Base-by-base conservation (phyloP, 2,113 vertebrate species). In the Anoplopoma fimbria region DNA sequence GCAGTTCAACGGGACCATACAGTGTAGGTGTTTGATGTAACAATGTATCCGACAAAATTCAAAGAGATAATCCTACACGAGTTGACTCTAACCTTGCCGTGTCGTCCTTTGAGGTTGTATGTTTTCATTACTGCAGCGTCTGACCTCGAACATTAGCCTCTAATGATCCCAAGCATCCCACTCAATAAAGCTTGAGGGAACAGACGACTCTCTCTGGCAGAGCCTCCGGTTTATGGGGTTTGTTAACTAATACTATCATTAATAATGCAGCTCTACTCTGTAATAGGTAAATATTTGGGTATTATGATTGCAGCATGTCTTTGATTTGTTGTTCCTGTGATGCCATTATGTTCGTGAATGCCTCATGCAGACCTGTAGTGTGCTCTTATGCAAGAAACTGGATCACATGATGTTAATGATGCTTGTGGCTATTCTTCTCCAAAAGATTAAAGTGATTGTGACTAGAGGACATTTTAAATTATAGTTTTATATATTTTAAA, bases 101-200 rank as follows among this genome's bases (percentile, higher is more conserved):
- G 63, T 69, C 12, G 4, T 60, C 33, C 80, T 85, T 75, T 74
- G 68, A 85, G 75, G 55, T 81, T 70, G 67, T 81, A 27, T 90
- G 69, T 87, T 90, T 89, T 80, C 65, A 88, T 90, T 69, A 75
- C 80, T 49, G 17, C 81, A 58, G 79, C 40, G 12, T 53, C 73
- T 83, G 75, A 86, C 71, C 82, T 86, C 55, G 63, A 81, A 63
- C 81, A 87, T 86, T 82, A 83, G 75, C 69, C 67, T 88, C 80
- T 89, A 88, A 89, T 91, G 86, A 89, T 86, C 76, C 69, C 36
- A 61, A 40, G 75, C 71, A 34, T 88, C 70, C 79, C 84, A 79
- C 58, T 86, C 71, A 64, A 58, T 62, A 31, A 42, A 62, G 78
- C 82, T 76, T 17, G 0, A 75, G 84, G 81, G 86, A 85, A 60